phyloP scores from a whole-genome alignment of 2,888 invertebrate species.

The Agrochola circellaris region DNA sequence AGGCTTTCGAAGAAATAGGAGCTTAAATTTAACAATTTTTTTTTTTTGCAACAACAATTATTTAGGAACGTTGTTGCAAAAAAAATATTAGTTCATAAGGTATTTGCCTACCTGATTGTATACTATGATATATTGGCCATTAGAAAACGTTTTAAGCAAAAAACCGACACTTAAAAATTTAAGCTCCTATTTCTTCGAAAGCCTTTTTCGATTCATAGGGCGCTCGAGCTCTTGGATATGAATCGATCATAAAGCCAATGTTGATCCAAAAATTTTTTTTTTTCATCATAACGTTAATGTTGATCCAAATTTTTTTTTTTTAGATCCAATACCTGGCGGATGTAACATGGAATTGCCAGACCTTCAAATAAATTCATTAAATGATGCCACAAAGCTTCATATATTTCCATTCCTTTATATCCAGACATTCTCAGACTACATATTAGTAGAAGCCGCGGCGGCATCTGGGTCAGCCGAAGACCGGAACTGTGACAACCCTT shows the following conservation, averaged over 20 bases:
- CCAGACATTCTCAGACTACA: slow-evolving; percentile 73
- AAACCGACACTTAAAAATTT: no score
- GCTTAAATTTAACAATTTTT: no score
- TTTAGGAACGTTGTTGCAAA: no score
- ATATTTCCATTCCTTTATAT: slow-evolving; percentile 91
- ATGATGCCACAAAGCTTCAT: slow-evolving; percentile 77
- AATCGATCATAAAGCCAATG: neutral
- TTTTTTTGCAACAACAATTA: no score
- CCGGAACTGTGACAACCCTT: slow-evolving; percentile 66
- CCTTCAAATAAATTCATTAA: slow-evolving; percentile 91
- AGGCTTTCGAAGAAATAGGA: no score
- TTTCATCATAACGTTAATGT: slow-evolving; percentile 31
- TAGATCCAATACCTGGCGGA: slow-evolving; percentile 95
- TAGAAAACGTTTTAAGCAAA: no score
- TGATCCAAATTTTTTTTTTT: slow-evolving; percentile 64
- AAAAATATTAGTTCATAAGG: no score
- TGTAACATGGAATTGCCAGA: slow-evolving; percentile 93
- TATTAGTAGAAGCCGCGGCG: slow-evolving; percentile 90
- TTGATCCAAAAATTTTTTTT: slow-evolving; percentile 64
- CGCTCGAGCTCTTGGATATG: neutral
- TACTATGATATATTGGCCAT: no score
- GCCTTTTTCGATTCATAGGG: no score
- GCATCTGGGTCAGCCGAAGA: slow-evolving; percentile 86
- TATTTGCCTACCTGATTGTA: no score
- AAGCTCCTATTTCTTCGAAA: no score